These are phyloP conservation scores for Apeltes quadracus DNA, from an alignment of 2,113 vertebrate species.

Conservation along the genomic window DNA sequence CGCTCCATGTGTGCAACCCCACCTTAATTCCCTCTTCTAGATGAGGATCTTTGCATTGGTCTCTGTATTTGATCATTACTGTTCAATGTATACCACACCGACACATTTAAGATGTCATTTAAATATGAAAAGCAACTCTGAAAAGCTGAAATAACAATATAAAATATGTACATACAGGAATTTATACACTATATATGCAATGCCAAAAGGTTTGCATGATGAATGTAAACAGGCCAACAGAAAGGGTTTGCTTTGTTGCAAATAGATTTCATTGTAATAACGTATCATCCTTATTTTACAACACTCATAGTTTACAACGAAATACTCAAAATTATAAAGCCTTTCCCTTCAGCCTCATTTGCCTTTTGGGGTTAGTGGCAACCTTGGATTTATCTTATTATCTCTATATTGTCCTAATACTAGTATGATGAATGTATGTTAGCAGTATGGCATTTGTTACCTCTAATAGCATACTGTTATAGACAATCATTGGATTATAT, in stretches of 20 bases:
- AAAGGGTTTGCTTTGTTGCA: background rate
- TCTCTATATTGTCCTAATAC: background rate
- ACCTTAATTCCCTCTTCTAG: background rate
- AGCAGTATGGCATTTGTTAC: background rate
- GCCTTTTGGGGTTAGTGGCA: background rate
- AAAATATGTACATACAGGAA: too few relatives aligned
- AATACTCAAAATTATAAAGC: background rate
- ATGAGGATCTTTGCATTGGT: background rate
- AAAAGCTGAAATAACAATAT: background rate
- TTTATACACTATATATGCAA: background rate
- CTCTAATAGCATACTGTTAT: background rate
- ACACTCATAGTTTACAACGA: background rate
- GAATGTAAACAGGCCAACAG: background rate
- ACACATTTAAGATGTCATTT: background rate
- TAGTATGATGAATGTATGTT: background rate
- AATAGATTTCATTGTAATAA: background rate
- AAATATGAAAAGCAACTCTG: background rate
- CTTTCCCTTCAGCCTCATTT: background rate
- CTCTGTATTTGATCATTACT: background rate
- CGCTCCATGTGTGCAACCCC: conserved; percentile 5
- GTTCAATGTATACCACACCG: background rate
- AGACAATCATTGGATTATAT: background rate
- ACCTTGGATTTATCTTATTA: background rate
- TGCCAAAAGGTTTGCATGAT: background rate
- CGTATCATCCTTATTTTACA: background rate